Evolutionary conservation across 2,797 vertebrate genomes (phyloP).

Genomic region (Gadopsis bispinosus): DNA sequence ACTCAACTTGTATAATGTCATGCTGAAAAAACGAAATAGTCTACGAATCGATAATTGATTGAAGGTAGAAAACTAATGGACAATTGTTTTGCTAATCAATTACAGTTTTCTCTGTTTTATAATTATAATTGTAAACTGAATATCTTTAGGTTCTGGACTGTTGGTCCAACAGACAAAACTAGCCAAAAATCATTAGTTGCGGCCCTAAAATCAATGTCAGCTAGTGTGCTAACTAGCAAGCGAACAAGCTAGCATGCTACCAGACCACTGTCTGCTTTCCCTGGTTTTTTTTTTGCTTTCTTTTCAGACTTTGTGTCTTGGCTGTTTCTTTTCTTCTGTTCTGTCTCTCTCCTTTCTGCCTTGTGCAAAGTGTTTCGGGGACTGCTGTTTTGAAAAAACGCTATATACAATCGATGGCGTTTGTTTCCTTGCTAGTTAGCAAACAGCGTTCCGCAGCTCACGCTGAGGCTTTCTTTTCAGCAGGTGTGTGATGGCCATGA

Average conservation of each 20-base stretch:
- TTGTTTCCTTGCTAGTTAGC: constrained; percentile 3
- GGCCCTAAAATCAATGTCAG: not conserved
- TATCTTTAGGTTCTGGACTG: not conserved
- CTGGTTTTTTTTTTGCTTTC: not conserved
- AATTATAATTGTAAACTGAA: not conserved
- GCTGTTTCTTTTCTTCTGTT: not conserved
- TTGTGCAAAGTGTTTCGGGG: not conserved
- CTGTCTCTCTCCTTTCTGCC: not conserved
- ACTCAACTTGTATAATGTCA: not conserved
- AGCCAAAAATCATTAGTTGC: not conserved
- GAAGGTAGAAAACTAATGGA: too few relatives aligned
- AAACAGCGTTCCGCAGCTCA: not conserved
- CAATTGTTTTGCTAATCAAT: not conserved
- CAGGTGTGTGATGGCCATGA: not conserved
- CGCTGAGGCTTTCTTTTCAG: not conserved
- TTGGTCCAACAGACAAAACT: not conserved
- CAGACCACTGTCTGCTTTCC: not conserved
- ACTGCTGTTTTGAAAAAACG: not conserved
- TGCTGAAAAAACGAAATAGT: too few relatives aligned
- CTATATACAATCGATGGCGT: not conserved
- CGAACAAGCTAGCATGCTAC: not conserved
- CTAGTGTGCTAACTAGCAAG: not conserved
- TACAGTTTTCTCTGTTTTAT: not conserved
- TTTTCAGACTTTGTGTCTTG: not conserved
- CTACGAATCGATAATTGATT: not conserved